Conservation (phyloP, 2,113 vertebrate genomes). For the Odontophorus gujanensis region DNA sequence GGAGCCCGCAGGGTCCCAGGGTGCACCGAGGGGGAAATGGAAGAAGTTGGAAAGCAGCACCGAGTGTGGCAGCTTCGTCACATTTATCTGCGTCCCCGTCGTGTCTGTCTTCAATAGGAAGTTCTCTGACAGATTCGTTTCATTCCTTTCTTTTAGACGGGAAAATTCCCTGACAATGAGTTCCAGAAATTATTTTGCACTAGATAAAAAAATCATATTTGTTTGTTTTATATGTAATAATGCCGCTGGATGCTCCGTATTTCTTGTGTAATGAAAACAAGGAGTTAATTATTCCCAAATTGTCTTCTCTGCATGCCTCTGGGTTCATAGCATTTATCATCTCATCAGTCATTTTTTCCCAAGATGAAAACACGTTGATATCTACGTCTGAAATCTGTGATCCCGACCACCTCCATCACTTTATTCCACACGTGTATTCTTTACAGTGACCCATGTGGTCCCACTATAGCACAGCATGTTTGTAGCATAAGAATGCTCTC, state of each 20-base stretch:
- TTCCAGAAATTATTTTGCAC: constrained; percentile 17
- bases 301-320: background rate
- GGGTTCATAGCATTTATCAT: background rate
- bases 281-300: constrained; percentile 42
- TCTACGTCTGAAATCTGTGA: background rate
- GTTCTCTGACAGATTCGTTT: background rate
- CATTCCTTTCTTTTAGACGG: background rate
- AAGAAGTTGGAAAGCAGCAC: background rate
- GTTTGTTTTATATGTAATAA: background rate
- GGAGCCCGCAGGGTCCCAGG: background rate
- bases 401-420: background rate
- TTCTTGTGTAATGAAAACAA: constrained; percentile 31
- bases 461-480: background rate
- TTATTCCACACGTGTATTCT: background rate
- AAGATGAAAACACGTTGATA: background rate
- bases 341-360: background rate
- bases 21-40: background rate
- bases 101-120: background rate
- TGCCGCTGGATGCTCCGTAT: background rate
- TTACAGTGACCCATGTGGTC: background rate
- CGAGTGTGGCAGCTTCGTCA: background rate
- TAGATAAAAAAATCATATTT: background rate
- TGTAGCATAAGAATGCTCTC: background rate
- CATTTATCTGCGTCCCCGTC: background rate
- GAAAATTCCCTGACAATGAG: constrained; percentile 1